phyloP scores from a whole-genome alignment of 2,888 invertebrate genomes.

The Drosophila monieri region DNA sequence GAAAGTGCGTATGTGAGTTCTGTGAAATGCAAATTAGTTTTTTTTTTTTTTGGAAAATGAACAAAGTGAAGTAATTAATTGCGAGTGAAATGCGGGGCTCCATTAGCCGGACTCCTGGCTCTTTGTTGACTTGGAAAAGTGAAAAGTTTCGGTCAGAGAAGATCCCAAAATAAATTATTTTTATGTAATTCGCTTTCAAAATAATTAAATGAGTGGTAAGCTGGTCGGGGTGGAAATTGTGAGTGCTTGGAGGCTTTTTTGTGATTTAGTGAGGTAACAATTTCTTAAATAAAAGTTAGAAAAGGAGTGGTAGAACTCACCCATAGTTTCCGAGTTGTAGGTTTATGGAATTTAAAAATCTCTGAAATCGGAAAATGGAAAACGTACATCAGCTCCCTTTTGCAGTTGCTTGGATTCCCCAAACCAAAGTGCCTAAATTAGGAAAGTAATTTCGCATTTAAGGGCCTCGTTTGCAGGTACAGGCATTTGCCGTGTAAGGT shows the following conservation, averaged over 20 bases:
- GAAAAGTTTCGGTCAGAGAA: slow-evolving; percentile 25
- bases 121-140: slow-evolving; percentile 15
- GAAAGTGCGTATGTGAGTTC: slow-evolving; percentile 27
- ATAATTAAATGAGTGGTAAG: slow-evolving; percentile 33
- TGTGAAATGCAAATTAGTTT: slow-evolving; percentile 61
- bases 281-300: neutral
- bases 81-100: slow-evolving; percentile 59
- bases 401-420: no score
- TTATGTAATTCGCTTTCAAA: slow-evolving; percentile 57
- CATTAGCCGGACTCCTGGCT: slow-evolving; percentile 56
- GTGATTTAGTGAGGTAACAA: neutral
- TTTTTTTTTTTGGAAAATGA: slow-evolving; percentile 58
- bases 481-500: neutral
- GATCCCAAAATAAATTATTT: slow-evolving; percentile 68
- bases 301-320: no score
- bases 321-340: neutral
- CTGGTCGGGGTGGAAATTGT: slow-evolving; percentile 18
- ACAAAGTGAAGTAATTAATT: slow-evolving; percentile 60
- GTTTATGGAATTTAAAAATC: neutral
- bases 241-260: no score
- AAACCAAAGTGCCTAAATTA: slow-evolving; percentile 11
- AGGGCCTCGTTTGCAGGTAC: slow-evolving; percentile 10
- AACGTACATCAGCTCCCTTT: neutral
- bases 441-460: slow-evolving; percentile 28
- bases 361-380: neutral